Base-by-base conservation (phyloP, 2,797 vertebrate species). In the Synaphobranchus kaupii region DNA sequence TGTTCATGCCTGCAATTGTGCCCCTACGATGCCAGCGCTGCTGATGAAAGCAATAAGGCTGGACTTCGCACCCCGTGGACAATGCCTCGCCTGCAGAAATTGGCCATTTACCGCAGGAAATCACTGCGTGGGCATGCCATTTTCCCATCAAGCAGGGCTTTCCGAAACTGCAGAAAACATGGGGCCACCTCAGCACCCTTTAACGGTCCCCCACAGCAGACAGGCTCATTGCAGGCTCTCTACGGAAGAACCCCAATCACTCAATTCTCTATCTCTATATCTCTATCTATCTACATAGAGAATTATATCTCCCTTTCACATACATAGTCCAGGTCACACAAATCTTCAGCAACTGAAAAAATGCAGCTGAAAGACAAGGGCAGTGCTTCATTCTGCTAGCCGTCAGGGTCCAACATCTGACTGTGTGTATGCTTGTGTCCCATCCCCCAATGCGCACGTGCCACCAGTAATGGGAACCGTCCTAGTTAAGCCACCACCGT, bases 11-110 rank as follows among this genome's bases (percentile, higher is more conserved):
- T 63, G 60, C 6, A n/a, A 12, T 44, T 44, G 71, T 76, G 71
- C 71, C 71, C 15, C 15, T 39, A n/a, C 5, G 12, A 44, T 9
- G 17, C 5, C 25, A 50, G 1, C 0, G 20, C 71, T 25, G 56
- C 39, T 28, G 85, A 76, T 5, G 47, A 76, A 85, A 73, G n/a
- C 63, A 52, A 25, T 5, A 10, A 85, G 9, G 39, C 63, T 48
- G 50, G 47, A 28, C 44, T 56, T 48, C 50, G 17, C 48, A 52
- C 66, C 31, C 47, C 15, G 9, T n/a, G n/a, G 15, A 22, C 25
- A 22, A n/a, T n/a, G 48, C 85, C 68, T 86, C 13, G 44, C 20
- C 48, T 17, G 63, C 63, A 31, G 22, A 20, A 86, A 86, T 86
- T 39, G 20, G 4, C 25, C 63, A 15, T 66, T 66, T n/a, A n/a